Conservation (phyloP, 2,888 invertebrate species). For the Thalpophila matura region DNA sequence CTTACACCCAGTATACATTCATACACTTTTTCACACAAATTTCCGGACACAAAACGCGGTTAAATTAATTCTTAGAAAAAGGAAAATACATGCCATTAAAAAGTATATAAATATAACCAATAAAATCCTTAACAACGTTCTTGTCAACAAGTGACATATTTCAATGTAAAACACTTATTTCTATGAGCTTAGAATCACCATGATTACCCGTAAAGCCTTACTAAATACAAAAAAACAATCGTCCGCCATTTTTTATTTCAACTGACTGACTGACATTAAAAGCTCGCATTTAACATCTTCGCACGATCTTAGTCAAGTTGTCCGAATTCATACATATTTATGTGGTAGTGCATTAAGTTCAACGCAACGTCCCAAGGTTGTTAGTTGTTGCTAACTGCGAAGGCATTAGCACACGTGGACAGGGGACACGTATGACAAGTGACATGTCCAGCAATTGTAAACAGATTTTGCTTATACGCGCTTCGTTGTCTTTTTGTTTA, state of each 20-base stretch:
- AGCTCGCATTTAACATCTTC: slow-evolving; percentile 50
- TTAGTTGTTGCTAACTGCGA: slow-evolving; percentile 57
- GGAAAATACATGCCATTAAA: not conserved
- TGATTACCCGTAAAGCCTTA: slow-evolving; percentile 12
- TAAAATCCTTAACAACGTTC: not conserved
- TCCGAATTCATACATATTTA: slow-evolving; percentile 69
- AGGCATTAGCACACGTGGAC: slow-evolving; percentile 50
- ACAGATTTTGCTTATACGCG: slow-evolving; percentile 52
- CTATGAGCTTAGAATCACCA: not conserved
- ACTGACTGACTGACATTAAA: slow-evolving; percentile 53
- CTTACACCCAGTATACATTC: too few relatives aligned
- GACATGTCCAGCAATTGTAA: slow-evolving; percentile 56
- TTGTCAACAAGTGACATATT: not conserved
- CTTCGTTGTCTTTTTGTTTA: slow-evolving; percentile 37
- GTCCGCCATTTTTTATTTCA: slow-evolving; percentile 46
- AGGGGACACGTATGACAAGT: slow-evolving; percentile 5
- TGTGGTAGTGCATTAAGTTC: slow-evolving; percentile 66
- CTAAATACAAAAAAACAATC: slow-evolving; percentile 33
- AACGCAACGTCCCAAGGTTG: slow-evolving; percentile 70
- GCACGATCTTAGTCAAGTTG: slow-evolving; percentile 58
- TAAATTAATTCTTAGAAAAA: not conserved
- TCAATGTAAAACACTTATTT: not conserved
- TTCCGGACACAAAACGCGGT: not conserved
- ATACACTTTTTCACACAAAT: too few relatives aligned
- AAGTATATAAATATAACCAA: too few relatives aligned